phyloP scores from a whole-genome alignment of 2,888 invertebrate species.

The Gymnocheta viridis region DNA sequence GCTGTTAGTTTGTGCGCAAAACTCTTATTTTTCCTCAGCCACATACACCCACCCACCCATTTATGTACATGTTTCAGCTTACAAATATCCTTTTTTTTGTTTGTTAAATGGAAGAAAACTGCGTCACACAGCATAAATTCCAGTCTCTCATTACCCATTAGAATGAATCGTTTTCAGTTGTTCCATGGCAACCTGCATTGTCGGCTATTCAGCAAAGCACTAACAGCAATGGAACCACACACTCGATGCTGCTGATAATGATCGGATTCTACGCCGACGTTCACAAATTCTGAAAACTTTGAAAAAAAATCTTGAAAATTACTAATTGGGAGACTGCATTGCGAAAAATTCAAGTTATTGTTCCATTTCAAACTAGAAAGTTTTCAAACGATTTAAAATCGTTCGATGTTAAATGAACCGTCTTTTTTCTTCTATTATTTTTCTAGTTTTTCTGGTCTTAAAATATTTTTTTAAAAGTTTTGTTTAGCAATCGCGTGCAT shows the following conservation, averaged over 20 bases:
- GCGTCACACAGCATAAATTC: conserved; percentile 43
- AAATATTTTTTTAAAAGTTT: too few species aligned
- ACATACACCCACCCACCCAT: not conserved
- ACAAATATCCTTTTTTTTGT: conserved; percentile 33
- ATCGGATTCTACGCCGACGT: conserved; percentile 5
- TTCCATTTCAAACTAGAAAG: too few species aligned
- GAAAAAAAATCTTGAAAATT: not conserved
- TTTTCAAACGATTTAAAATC: too few species aligned
- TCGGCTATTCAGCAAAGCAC: conserved; percentile 15
- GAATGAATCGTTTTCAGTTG: conserved; percentile 39
- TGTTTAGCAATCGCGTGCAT: too few species aligned
- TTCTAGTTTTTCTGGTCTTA: too few species aligned
- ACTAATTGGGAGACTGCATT: not conserved
- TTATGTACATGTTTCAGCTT: not conserved
- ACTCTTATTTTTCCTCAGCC: conserved; percentile 27
- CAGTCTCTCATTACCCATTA: conserved; percentile 38
- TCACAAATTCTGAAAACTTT: not conserved
- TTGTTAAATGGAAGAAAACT: conserved; percentile 19
- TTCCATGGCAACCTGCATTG: conserved; percentile 43
- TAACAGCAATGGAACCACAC: conserved; percentile 1
- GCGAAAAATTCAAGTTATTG: not conserved
- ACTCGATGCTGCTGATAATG: not conserved
- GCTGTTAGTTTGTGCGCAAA: conserved; percentile 44
- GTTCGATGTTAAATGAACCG: too few species aligned
- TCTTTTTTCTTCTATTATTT: too few species aligned